Evolutionary conservation across 2,113 vertebrate genomes (phyloP), one percentile per base, ranked within the genome.

Genomic region (Podarcis cretensis): DNA sequence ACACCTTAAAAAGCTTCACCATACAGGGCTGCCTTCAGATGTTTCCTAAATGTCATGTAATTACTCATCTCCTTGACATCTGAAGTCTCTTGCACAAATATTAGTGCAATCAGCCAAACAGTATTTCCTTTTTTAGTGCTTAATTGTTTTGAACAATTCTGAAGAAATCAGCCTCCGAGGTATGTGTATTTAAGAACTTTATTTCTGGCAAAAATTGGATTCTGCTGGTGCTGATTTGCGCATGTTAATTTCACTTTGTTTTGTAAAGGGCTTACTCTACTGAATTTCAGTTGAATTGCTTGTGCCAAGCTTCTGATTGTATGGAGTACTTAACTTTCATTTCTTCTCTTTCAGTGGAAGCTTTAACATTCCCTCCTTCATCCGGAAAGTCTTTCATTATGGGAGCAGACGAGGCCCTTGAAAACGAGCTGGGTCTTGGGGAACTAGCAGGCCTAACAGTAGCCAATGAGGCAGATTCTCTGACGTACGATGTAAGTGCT

Each of bases 331-430:
- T 89, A 35, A n/a, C 48, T 84, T 82, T 6, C 87, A 90, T 92
- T 76, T 87, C 92, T 87, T 92, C 81, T 91, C 84, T 91, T 94
- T 89, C 93, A 99, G 99, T 99, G 88, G 99, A 99, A 96, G 98
- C 98, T 21, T 93, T 99, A 95, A 99, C 99, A 8, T 99, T 99
- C 96, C 98, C 98, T 66, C 98, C 99, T 23, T 98, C 98, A 92
- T 98, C 99, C 86, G 99, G 98, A 83, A 99, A 99, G 87, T 97
- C 99, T 1, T 99, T 99, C 93, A 99, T 99, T 87, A 98, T 99
- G 98, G 98, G 98, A 93, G 59, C 98, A 43, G 99, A 99, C 87
- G 99, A 99, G 96, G 97, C 98, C 87, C 98, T 99, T 96, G 98
- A 99, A 96, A 99, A 95, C 80, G 99, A 99, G 65, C 97, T 99